Evolutionary conservation across 2,797 vertebrate species (phyloP).

Genomic region (Eutrigla gurnardus): DNA sequence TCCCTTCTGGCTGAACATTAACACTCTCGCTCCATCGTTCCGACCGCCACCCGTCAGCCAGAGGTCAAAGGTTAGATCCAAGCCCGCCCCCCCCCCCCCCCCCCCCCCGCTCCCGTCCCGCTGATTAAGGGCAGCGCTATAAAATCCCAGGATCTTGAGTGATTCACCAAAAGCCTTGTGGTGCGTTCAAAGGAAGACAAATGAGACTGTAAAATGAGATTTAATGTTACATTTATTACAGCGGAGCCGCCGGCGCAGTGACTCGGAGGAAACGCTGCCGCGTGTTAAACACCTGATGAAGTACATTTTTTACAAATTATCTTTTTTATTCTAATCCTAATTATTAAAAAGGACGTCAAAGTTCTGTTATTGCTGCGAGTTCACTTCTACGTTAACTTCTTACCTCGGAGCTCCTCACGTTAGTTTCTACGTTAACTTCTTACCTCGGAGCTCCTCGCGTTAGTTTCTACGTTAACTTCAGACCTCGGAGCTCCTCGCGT

Average conservation of each 20-base stretch:
- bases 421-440: no score
- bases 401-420: background rate
- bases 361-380: constrained; percentile 11
- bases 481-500: no score
- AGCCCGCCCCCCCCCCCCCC: background rate
- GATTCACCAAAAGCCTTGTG: constrained; percentile 46
- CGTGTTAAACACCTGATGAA: background rate
- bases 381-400: background rate
- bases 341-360: constrained; percentile 24
- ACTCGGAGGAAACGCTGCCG: background rate
- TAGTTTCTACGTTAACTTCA: no score
- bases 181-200: constrained; percentile 47
- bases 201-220: constrained; percentile 50
- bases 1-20: background rate
- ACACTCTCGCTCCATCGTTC: no score
- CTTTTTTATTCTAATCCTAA: constrained; percentile 24
- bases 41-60: no score
- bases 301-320: background rate
- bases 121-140: constrained; percentile 30
- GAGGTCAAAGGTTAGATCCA: constrained; percentile 29
- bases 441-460: no score
- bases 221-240: constrained; percentile 40
- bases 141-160: constrained; percentile 27
- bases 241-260: background rate
- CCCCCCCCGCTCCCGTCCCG: no score